These are phyloP conservation scores for Orthosia gracilis DNA, from an alignment of 2,888 invertebrate genomes.

Conservation along the genomic window DNA sequence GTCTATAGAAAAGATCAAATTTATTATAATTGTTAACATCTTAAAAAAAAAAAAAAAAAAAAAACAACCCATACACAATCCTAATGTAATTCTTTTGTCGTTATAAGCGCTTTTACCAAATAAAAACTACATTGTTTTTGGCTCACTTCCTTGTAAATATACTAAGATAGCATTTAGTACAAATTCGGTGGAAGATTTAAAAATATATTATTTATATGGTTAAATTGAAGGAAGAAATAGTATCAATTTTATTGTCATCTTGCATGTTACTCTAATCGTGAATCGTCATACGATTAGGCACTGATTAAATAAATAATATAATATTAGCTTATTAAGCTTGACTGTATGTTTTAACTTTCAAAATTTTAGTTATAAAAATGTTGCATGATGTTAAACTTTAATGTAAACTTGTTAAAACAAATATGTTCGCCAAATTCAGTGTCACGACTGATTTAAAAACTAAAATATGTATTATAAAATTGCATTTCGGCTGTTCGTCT, in stretches of 20 bases:
- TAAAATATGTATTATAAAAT: constrained; percentile 17
- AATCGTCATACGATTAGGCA: constrained; percentile 67
- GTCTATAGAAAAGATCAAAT: constrained; percentile 3
- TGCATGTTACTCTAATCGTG: constrained; percentile 55
- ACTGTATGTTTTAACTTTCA: constrained; percentile 53
- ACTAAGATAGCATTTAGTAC: constrained; percentile 86
- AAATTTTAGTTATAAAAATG: constrained; percentile 60
- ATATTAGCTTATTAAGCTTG: constrained; percentile 54
- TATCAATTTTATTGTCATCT: constrained; percentile 67
- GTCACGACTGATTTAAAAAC: constrained; percentile 32
- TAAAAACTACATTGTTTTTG: constrained; percentile 77
- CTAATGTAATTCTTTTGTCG: constrained; percentile 61
- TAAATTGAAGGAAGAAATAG: constrained; percentile 68
- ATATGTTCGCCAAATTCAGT: constrained; percentile 38
- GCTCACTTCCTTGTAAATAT: constrained; percentile 85
- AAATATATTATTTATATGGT: constrained; percentile 75
- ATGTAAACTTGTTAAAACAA: constrained; percentile 42
- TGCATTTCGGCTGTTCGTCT: constrained; percentile 50
- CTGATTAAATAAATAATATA: constrained; percentile 45
- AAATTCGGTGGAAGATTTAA: constrained; percentile 86
- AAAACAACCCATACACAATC: constrained; percentile 58
- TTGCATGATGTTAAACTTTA: constrained; percentile 59
- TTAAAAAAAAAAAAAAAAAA: constrained; percentile 13
- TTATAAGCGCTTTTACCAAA: constrained; percentile 88
- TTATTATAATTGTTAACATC: constrained; percentile 3